phyloP scores from a whole-genome alignment of 2,797 vertebrate genomes.

The Catharus ustulatus region DNA sequence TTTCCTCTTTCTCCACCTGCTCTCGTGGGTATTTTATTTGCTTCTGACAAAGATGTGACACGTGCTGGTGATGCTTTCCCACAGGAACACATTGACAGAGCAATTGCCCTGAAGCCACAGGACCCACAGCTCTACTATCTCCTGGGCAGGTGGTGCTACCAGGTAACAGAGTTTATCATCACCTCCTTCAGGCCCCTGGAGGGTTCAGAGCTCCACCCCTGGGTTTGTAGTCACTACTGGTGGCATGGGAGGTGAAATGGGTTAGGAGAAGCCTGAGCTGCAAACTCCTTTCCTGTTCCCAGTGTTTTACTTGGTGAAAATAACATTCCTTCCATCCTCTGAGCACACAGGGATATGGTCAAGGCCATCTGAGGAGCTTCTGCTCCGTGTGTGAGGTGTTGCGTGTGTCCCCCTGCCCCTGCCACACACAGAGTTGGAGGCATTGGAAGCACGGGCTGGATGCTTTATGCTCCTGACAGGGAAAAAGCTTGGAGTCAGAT shows the following conservation, averaged over 20 bases:
- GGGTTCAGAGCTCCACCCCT: not conserved
- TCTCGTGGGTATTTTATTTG: not conserved
- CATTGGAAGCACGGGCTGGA: not conserved
- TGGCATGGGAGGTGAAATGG: not conserved
- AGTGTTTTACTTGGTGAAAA: not conserved
- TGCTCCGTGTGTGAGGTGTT: not conserved
- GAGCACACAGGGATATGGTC: not conserved
- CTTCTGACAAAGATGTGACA: not conserved
- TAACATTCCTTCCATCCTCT: not conserved
- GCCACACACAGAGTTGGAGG: not conserved
- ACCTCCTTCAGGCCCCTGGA: not conserved
- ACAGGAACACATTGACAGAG: slow-evolving; percentile 80
- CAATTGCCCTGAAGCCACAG: slow-evolving; percentile 78
- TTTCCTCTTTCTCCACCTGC: not conserved
- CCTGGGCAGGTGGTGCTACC: slow-evolving; percentile 81
- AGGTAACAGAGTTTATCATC: slow-evolving; percentile 58
- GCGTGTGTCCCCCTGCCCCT: not conserved
- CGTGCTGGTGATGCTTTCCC: not conserved
- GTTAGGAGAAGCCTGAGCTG: not conserved
- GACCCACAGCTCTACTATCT: slow-evolving; percentile 79
- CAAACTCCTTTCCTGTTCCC: not conserved
- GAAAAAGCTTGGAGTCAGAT: not conserved
- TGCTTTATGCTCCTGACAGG: not conserved
- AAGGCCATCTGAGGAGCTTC: not conserved
- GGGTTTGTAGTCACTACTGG: not conserved